Evolutionary conservation across 2,797 vertebrate genomes (phyloP), one percentile per base, ranked within the genome.

Genomic region (Betta splendens): DNA sequence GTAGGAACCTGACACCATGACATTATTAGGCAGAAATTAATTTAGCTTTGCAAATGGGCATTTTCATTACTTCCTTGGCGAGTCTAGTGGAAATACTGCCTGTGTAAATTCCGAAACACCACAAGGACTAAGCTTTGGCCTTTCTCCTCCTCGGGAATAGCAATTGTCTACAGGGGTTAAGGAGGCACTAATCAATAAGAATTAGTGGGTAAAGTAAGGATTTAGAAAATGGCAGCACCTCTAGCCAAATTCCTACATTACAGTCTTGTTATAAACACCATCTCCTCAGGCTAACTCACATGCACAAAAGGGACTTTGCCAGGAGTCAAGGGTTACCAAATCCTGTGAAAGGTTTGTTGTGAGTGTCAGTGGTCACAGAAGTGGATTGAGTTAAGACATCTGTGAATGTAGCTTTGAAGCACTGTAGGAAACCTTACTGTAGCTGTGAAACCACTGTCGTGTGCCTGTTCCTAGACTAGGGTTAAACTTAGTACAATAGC

Each of bases 141-240:
- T 23, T 49, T 77, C 36, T 58, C 33, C 18, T 51, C 75, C 48
- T 63, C 33, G 71, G 40, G 44, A 75, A 76, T 65, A 66, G 59
- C 61, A 68, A 72, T 78, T 66, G 55, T 77, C 32, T 53, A 25
- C 16, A 54, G 20, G 26, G 40, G 66, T 65, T 58, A 77, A 80
- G 67, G 50, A 76, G 60, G 36, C 61, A 69, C 73, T 84, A 66
- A 85, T 87, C 79, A 80, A 64, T 77, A 29, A 59, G 77, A 82
- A 85, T 88, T 85, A 77, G 73, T 55, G 35, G 38, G 29, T 40
- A 36, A 48, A 65, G 45, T 17, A 25, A 35, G 45, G 53, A 65
- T 68, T 80, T 56, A 21, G 7, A 64, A n/a, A 66, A 52, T 69
- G 68, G 38, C 55, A 50, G 21, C 57, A 67, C 57, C 40, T 70